Conservation (phyloP, 2,888 invertebrate species). For the Diogma glabrata region DNA sequence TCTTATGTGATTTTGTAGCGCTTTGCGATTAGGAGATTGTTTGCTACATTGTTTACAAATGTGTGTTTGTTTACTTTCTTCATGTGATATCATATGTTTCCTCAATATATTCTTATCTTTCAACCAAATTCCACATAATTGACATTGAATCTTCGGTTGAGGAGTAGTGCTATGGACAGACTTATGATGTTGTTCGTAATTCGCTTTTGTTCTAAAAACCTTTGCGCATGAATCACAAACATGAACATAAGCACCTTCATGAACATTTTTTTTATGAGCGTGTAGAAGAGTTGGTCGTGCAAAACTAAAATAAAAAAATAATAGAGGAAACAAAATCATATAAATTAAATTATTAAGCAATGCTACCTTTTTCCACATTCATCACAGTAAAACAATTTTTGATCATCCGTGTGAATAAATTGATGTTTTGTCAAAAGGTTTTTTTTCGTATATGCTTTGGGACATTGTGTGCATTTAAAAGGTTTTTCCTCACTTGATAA, state of each 20-base stretch:
- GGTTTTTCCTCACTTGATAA: background rate
- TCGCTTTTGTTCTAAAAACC: slow-evolving; percentile 30
- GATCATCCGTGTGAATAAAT: slow-evolving; percentile 18
- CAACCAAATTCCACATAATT: slow-evolving; percentile 11
- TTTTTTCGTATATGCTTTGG: background rate
- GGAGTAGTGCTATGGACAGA: no score
- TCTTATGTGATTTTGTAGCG: slow-evolving; percentile 16
- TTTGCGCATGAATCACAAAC: slow-evolving; percentile 30
- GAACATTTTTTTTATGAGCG: slow-evolving; percentile 26
- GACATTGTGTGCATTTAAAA: slow-evolving; percentile 4
- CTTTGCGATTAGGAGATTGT: slow-evolving; percentile 16
- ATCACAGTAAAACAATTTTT: slow-evolving; percentile 24
- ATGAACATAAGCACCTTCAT: background rate
- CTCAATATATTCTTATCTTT: slow-evolving; percentile 25
- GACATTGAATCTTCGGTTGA: slow-evolving; percentile 15
- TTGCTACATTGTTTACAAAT: slow-evolving; percentile 14
- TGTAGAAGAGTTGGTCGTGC: slow-evolving; percentile 27
- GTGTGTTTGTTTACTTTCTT: slow-evolving; percentile 8
- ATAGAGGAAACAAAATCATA: no score
- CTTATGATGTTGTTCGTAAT: slow-evolving; percentile 28
- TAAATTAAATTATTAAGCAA: background rate
- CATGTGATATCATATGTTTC: slow-evolving; percentile 12
- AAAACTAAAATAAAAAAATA: slow-evolving; percentile 26
- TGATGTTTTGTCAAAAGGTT: background rate
- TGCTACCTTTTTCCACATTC: slow-evolving; percentile 27